Percentiles rank a stretch among this genome's conserved stretches.
phyloP scores from a whole-genome alignment of 2,888 invertebrate genomes.

The Litoditis marina region DNA sequence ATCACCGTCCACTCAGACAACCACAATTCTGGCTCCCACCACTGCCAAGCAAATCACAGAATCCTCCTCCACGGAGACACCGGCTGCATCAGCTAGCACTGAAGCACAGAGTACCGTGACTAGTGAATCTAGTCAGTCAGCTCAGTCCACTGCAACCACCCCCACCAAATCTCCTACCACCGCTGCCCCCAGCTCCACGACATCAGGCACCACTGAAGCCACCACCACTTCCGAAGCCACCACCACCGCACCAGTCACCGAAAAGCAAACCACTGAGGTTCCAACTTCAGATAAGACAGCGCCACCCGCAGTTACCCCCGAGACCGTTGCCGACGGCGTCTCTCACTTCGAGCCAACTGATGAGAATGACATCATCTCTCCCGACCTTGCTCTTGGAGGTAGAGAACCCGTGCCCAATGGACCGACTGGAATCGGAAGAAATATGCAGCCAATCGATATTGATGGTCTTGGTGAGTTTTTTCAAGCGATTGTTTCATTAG shows the following conservation, averaged over 20 bases:
- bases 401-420: conserved; percentile 22
- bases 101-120: background rate
- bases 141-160: conserved; percentile 17
- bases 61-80: conserved; percentile 3
- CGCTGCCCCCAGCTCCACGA: conserved; percentile 15
- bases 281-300: background rate
- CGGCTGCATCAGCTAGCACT: background rate
- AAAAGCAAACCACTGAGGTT: conserved; percentile 1
- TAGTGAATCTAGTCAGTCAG: conserved; percentile 2
- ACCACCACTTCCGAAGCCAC: conserved; percentile 12
- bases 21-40: conserved; percentile 10
- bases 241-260: conserved; percentile 13
- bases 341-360: conserved; percentile 11
- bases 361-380: background rate
- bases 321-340: conserved; percentile 17
- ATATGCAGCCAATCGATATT: conserved; percentile 1
- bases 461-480: conserved; percentile 9
- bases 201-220: conserved; percentile 6
- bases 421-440: conserved; percentile 15
- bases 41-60: too few relatives aligned
- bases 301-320: conserved; percentile 14
- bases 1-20: too few relatives aligned
- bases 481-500: background rate
- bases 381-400: conserved; percentile 16
- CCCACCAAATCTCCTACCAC: conserved; percentile 7